Evolutionary conservation across 1,140 invertebrate species (phyloP), one percentile per base, ranked within the genome.

Genomic region (Phenacoccus solenopsis): DNA sequence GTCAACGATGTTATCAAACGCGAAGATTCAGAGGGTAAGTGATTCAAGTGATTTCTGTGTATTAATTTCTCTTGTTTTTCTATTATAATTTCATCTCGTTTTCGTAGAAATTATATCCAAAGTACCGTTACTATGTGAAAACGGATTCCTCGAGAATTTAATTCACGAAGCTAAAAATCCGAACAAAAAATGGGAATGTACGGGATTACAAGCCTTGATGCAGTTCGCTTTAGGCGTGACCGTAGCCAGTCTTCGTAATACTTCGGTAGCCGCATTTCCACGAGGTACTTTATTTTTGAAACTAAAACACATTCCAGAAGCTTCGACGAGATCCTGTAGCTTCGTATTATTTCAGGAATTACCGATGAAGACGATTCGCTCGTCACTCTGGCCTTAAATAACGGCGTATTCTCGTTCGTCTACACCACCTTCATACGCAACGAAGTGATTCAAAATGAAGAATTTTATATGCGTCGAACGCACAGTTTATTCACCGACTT

Each of bases 401-500:
- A 84, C 24, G 87, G 90, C 78, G 87, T 91, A 0, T 95, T 96
- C 75, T 84, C 86, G 35, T 93, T 91, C 75, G 76, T 93, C 12
- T 83, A 86, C 13, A 84, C 87, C 56, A 81, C 87, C 22, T 79
- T 95, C 61, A 80, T 94, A 1, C 84, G 87, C n/a, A 88, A 85
- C 70, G 82, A 86, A 21, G 78, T 80, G 20, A 84, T 94, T 61
- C 85, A 86, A 73, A 82, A 84, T 71, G 91, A 91, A 79, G 83
- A 84, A 77, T 95, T 93, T 77, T 92, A 94, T 74, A 80, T 93
- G 73, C 67, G 89, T 56, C 84, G 91, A 68, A 82, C 97, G 32
- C 95, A 98, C 78, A 84, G 84, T 12, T 77, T 98, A 1, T 83
- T 98, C 59, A 93, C 91, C 0, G 94, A 98, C 78, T 96, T 98